phyloP scores from a whole-genome alignment of 2,113 vertebrate species.

The Galeopterus variegatus region DNA sequence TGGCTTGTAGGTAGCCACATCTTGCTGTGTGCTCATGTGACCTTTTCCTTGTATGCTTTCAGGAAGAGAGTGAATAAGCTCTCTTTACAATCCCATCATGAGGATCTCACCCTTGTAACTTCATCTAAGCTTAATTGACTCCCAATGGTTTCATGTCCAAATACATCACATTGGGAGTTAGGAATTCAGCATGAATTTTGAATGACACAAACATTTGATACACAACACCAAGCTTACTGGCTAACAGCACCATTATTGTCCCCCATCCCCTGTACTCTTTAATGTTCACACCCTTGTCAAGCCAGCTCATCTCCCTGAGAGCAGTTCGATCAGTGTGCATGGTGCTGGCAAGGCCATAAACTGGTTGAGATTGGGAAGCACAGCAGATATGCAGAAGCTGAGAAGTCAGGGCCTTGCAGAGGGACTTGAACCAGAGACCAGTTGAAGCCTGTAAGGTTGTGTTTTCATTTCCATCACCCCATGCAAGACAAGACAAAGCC shows the following conservation, averaged over 20 bases:
- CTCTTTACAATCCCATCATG: neutral
- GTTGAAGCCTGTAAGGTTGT: neutral
- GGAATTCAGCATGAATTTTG: neutral
- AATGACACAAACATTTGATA: neutral
- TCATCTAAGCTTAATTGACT: neutral
- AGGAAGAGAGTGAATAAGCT: neutral
- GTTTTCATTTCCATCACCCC: neutral
- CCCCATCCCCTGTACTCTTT: neutral
- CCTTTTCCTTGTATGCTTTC: neutral
- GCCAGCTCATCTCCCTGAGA: neutral
- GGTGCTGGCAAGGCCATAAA: too few relatives aligned
- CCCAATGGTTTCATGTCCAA: neutral
- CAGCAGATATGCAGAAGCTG: neutral
- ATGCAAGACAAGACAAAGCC: neutral
- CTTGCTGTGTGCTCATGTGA: neutral
- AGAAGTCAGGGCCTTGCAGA: neutral
- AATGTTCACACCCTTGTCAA: neutral
- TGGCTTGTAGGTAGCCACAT: too few relatives aligned
- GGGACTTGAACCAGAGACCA: neutral
- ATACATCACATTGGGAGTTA: neutral
- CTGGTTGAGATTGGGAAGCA: neutral
- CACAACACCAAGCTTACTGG: neutral
- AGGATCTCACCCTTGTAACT: neutral
- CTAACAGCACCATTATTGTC: neutral
- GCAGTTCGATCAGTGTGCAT: neutral